Evolutionary conservation across 2,797 vertebrate genomes (phyloP).

Genomic region (Diplodus puntazzo): DNA sequence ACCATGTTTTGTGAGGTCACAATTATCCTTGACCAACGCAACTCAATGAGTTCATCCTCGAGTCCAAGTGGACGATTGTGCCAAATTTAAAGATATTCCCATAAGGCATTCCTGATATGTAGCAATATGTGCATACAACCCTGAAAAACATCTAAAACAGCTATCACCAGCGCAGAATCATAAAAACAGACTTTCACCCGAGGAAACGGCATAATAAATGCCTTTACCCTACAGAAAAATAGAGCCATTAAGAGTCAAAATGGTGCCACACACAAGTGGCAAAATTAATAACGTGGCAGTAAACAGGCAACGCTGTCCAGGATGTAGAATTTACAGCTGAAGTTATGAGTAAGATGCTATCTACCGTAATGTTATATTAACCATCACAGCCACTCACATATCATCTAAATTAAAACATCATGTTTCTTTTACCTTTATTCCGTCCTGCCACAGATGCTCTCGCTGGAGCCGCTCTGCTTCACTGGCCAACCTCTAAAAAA

Average conservation of each 20-base stretch:
- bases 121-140: too few relatives aligned
- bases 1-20: too few relatives aligned
- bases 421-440: slow-evolving; percentile 90
- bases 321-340: not conserved
- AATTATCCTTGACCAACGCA: too few relatives aligned
- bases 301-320: not conserved
- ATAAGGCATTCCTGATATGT: too few relatives aligned
- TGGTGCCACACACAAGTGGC: not conserved
- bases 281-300: not conserved
- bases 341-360: not conserved
- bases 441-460: slow-evolving; percentile 96
- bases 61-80: too few relatives aligned
- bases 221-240: not conserved
- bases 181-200: not conserved
- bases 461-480: slow-evolving; percentile 96
- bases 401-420: not conserved
- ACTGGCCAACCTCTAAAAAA: slow-evolving; percentile 89
- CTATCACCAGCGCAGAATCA: not conserved
- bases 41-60: too few relatives aligned
- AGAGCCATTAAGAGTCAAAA: not conserved
- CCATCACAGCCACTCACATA: not conserved
- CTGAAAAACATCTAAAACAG: too few relatives aligned
- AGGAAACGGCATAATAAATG: not conserved
- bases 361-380: not conserved
- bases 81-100: too few relatives aligned